These are phyloP conservation scores for Microplitis mediator DNA, from an alignment of 1,140 invertebrate genomes.

Conservation along the genomic window DNA sequence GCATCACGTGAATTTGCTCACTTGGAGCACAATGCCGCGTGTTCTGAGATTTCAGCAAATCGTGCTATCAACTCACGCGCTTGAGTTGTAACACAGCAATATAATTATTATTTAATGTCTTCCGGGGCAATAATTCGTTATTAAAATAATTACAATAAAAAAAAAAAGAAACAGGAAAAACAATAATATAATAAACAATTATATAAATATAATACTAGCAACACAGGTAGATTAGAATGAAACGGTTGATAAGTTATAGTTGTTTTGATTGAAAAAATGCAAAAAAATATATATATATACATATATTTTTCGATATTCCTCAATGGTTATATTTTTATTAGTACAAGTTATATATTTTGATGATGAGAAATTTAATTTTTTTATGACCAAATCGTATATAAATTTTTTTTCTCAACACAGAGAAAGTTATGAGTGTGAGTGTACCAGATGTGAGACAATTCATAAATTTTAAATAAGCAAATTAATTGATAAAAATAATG, in stretches of 20 bases:
- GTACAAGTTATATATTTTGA: neutral
- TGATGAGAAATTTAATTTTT: no score
- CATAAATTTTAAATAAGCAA: no score
- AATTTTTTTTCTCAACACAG: neutral
- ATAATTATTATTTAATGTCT: constrained; percentile 1
- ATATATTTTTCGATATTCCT: constrained; percentile 27
- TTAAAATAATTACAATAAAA: neutral
- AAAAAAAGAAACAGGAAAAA: neutral
- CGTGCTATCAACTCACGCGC: neutral
- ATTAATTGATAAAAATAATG: no score
- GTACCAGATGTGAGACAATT: no score
- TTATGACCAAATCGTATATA: no score
- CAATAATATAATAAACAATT: neutral
- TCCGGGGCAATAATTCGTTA: constrained; percentile 7
- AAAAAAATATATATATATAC: neutral
- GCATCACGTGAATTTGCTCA: constrained; percentile 63
- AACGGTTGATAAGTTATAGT: neutral
- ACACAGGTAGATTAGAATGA: neutral
- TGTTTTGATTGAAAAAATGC: neutral
- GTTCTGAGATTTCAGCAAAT: constrained; percentile 32
- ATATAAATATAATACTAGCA: neutral
- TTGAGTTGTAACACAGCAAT: constrained; percentile 3
- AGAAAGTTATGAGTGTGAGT: neutral
- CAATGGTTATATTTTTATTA: neutral
- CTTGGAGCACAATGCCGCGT: constrained; percentile 50